Evolutionary conservation across 1,140 invertebrate species (phyloP).

Genomic region (Listronotus oregonensis): DNA sequence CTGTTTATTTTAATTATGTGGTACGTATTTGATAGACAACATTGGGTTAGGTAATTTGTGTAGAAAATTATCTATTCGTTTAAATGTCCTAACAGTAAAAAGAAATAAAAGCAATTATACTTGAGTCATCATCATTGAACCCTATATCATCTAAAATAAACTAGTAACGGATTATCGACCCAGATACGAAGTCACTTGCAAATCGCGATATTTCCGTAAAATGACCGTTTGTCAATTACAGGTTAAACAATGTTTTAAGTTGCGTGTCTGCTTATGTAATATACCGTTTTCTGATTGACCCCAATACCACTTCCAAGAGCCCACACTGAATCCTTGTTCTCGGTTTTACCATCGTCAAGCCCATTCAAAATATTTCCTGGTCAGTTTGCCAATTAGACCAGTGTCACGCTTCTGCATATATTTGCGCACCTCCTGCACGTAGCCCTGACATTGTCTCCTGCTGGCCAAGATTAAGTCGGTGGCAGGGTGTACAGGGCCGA

Average conservation of each 20-base stretch:
- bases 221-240: constrained; percentile 23
- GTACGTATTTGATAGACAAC: too few species aligned
- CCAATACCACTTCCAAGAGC: constrained; percentile 24
- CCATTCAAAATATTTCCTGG: constrained; percentile 44
- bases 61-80: too few species aligned
- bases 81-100: too few species aligned
- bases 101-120: too few species aligned
- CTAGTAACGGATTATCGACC: constrained; percentile 26
- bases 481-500: constrained; percentile 8
- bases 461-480: constrained; percentile 4
- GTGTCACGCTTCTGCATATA: constrained; percentile 46
- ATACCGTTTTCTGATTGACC: constrained; percentile 35
- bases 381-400: constrained; percentile 49
- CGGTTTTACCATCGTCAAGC: constrained; percentile 30
- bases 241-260: constrained; percentile 6
- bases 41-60: too few species aligned
- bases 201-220: constrained; percentile 26
- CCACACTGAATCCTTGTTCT: constrained; percentile 20
- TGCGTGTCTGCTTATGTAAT: constrained; percentile 30
- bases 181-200: constrained; percentile 25
- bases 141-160: constrained; percentile 4
- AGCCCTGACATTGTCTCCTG: constrained; percentile 38
- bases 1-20: too few species aligned
- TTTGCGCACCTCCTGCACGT: constrained; percentile 46
- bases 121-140: constrained; percentile 17